These are phyloP conservation scores for Hetaerina titia DNA, from an alignment of 2,888 invertebrate species.

Conservation along the genomic window DNA sequence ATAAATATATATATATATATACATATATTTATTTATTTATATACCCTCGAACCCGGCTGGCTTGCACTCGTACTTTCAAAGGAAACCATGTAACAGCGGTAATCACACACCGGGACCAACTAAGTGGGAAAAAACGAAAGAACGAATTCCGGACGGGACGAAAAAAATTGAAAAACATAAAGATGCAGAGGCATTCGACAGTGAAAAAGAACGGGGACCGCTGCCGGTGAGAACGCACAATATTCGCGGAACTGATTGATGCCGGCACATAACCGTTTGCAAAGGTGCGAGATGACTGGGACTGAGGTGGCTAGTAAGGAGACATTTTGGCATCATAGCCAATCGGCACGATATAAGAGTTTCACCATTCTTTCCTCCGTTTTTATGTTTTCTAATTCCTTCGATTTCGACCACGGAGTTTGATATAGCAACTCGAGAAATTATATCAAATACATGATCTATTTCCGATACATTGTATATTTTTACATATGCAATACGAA, in stretches of 20 bases:
- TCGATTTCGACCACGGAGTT: no score
- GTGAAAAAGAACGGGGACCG: background rate
- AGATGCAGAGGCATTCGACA: background rate
- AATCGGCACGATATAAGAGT: no score
- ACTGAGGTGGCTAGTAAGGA: background rate
- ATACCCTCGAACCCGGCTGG: background rate
- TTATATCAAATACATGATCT: no score
- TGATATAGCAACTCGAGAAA: no score
- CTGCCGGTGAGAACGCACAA: background rate
- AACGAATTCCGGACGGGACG: background rate
- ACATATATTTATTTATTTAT: no score
- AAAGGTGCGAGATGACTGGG: background rate
- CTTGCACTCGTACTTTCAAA: constrained; percentile 1
- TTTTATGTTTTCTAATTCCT: no score
- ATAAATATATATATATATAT: no score
- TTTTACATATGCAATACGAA: no score
- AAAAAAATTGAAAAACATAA: background rate
- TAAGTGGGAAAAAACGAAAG: background rate
- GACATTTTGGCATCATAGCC: no score
- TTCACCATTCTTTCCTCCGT: no score
- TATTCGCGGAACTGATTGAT: background rate
- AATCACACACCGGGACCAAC: background rate
- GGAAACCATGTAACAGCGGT: background rate
- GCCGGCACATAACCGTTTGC: background rate
- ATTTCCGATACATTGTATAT: no score